phyloP scores from a whole-genome alignment of 2,888 invertebrate genomes.

The Meiosimyza platycephala region DNA sequence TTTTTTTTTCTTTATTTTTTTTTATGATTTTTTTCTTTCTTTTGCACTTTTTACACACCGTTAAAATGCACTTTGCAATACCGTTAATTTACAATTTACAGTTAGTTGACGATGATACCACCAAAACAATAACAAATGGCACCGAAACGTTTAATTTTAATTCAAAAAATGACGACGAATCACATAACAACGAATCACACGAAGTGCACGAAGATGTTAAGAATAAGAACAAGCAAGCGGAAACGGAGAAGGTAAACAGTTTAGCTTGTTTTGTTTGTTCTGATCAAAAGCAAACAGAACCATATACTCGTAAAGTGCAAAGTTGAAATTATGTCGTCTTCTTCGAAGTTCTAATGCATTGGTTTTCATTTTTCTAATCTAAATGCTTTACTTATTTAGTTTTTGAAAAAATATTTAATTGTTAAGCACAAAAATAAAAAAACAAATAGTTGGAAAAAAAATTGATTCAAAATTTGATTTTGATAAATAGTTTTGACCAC shows the following conservation, averaged over 20 bases:
- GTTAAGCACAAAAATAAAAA: too few relatives aligned
- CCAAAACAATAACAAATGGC: constrained; percentile 50
- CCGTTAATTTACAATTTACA: constrained; percentile 34
- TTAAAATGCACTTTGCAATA: not conserved
- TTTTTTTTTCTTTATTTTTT: not conserved
- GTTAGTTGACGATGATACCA: constrained; percentile 39
- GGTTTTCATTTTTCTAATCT: too few relatives aligned
- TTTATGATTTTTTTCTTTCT: not conserved
- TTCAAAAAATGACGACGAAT: constrained; percentile 33
- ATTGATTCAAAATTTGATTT: too few relatives aligned
- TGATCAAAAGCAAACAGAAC: too few relatives aligned
- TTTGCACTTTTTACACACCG: constrained; percentile 21
- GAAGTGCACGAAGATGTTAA: constrained; percentile 37
- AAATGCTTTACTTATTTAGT: too few relatives aligned
- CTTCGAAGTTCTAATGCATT: too few relatives aligned
- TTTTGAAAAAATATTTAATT: too few relatives aligned
- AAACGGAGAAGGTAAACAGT: constrained; percentile 41
- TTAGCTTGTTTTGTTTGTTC: too few relatives aligned
- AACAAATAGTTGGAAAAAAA: too few relatives aligned
- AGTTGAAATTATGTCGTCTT: too few relatives aligned
- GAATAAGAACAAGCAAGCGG: constrained; percentile 38
- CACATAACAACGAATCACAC: constrained; percentile 36
- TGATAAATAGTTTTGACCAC: too few relatives aligned
- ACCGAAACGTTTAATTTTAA: constrained; percentile 39
- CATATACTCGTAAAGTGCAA: too few relatives aligned